Evolutionary conservation across 2,888 invertebrate species (phyloP), one percentile per base, ranked within the genome.

Genomic region (Lasioglossum leucozonium): DNA sequence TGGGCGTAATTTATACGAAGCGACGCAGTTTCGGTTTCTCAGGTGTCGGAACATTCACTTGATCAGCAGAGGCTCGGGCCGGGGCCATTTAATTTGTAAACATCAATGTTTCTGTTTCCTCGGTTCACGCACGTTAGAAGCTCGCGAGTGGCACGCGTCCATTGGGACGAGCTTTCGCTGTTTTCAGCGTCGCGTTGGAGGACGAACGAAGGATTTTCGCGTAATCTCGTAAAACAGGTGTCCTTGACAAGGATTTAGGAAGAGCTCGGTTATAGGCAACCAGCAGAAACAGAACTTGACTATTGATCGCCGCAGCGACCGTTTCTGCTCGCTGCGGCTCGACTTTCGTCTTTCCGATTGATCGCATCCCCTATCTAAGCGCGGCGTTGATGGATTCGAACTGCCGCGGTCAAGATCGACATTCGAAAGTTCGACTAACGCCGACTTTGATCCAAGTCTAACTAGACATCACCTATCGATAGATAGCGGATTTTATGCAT

Each of bases 361-460:
- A n/a, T n/a, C n/a, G n/a, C n/a, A n/a, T n/a, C n/a, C n/a, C n/a
- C n/a, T n/a, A n/a, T n/a, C n/a, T n/a, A n/a, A n/a, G n/a, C n/a
- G n/a, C n/a, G n/a, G 34, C 3, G 34, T 34, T 34, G 40, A 16
- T 30, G 65, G 42, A 77, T 77, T 81, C 40, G 18, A n/a, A 65
- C 55, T 72, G 42, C 65, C 10, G 67, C 42, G 72, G 78, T 78
- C 67, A 81, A 81, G 78, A 78, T 22, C 72, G 67, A 55, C 55
- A 26, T 77, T 81, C 67, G 73, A 79, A 82, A 79, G 73, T 82
- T 79, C 55, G 73, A 26, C 67, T 47, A 18, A 40, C 18, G 22
- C 51, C 79, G 82, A 79, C 79, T 78, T 82, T 82, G 34, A 34
- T 34, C 34, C 2, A 34, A 34, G 3, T 3, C 2, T 34, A 34